phyloP scores from a whole-genome alignment of 2,888 invertebrate species.

The Galerucella pusilla region DNA sequence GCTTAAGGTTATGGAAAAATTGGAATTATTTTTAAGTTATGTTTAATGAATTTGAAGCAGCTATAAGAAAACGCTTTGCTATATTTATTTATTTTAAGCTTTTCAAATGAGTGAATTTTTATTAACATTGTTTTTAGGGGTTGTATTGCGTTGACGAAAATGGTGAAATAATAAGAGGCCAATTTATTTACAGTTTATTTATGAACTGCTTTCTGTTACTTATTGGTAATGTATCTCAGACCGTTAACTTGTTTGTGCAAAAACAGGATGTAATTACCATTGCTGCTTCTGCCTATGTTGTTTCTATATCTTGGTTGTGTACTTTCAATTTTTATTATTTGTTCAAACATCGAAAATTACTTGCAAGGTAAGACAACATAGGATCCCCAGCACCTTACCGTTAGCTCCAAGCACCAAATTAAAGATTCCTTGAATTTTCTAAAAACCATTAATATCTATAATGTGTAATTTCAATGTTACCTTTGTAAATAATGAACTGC shows the following conservation, averaged over 20 bases:
- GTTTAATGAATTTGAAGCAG: too few species aligned
- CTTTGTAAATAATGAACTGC: too few species aligned
- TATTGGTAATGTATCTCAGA: constrained; percentile 16
- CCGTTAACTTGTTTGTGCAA: constrained; percentile 21
- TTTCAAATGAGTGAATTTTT: neutral
- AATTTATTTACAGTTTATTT: constrained; percentile 17
- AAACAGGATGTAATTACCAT: constrained; percentile 18
- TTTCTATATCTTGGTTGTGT: constrained; percentile 25
- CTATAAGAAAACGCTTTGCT: neutral
- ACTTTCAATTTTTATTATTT: constrained; percentile 21
- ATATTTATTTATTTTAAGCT: neutral
- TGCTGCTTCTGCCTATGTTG: constrained; percentile 29
- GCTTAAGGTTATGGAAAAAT: too few species aligned
- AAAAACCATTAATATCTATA: too few species aligned
- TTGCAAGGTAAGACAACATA: constrained; percentile 18
- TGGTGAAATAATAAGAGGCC: neutral
- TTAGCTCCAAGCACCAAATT: too few species aligned
- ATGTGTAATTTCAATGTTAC: too few species aligned
- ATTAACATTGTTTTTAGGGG: neutral
- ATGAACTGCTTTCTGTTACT: constrained; percentile 17
- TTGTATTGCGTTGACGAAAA: constrained; percentile 8
- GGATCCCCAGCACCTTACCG: too few species aligned
- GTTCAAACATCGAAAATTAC: constrained; percentile 26
- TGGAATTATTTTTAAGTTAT: too few species aligned
- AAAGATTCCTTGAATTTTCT: too few species aligned